phyloP scores from a whole-genome alignment of 2,888 invertebrate species.

The Zelleria hepariella region DNA sequence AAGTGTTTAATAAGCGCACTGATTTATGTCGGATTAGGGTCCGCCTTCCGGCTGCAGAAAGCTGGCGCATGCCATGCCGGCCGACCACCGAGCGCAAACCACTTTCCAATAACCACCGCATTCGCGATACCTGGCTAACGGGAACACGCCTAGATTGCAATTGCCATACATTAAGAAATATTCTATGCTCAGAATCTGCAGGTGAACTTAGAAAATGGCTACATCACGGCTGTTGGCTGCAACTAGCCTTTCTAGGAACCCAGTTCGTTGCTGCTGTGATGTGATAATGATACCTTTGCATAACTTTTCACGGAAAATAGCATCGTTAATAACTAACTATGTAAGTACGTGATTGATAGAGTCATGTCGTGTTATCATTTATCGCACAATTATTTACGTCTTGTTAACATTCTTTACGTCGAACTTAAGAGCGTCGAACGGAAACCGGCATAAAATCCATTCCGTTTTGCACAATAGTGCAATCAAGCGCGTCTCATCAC shows the following conservation, averaged over 20 bases:
- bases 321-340: not conserved
- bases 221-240: too few species aligned
- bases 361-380: not conserved
- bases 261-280: too few species aligned
- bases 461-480: conserved; percentile 31
- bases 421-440: not conserved
- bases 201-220: too few species aligned
- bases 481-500: conserved; percentile 32
- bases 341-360: not conserved
- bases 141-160: conserved; percentile 27
- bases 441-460: conserved; percentile 18
- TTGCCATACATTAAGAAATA: too few species aligned
- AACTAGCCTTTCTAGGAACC: too few species aligned
- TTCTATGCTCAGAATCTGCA: too few species aligned
- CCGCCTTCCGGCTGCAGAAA: conserved; percentile 33
- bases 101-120: conserved; percentile 64
- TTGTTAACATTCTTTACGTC: not conserved
- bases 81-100: conserved; percentile 47
- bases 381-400: not conserved
- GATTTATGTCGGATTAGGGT: conserved; percentile 25
- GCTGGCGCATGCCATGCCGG: conserved; percentile 27
- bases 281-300: too few species aligned
- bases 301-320: not conserved
- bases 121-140: conserved; percentile 63
- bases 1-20: conserved; percentile 18